Percentiles rank a stretch among this genome's conserved stretches.
phyloP scores from a whole-genome alignment of 2,113 vertebrate species.

The Leucoraja erinaceus region DNA sequence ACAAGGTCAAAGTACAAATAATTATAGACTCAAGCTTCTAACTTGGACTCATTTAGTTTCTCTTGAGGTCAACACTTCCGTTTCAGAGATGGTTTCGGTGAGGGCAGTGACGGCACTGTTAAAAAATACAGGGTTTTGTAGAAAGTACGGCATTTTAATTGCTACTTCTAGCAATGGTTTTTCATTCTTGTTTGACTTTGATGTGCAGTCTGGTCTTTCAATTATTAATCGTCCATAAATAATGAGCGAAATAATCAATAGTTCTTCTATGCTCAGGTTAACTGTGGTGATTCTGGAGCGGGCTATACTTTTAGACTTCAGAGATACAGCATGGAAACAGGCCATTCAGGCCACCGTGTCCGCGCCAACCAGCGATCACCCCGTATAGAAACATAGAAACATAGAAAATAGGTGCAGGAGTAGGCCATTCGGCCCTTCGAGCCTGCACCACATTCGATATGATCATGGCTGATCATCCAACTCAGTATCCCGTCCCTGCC shows the following conservation, averaged over 20 bases:
- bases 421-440: no score
- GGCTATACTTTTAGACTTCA: neutral
- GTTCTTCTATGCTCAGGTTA: neutral
- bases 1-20: neutral
- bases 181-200: neutral
- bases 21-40: neutral
- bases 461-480: no score
- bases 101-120: neutral
- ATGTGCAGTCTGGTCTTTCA: neutral
- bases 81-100: neutral
- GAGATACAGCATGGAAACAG: no score
- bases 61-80: neutral
- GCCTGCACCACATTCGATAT: no score
- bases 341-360: no score
- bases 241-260: neutral
- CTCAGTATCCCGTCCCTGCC: no score
- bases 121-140: no score
- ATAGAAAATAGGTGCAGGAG: no score
- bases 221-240: neutral
- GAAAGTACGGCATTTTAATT: neutral
- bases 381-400: no score
- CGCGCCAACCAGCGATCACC: no score
- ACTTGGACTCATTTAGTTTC: neutral
- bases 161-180: neutral
- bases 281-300: neutral